Evolutionary conservation across 2,888 invertebrate genomes (phyloP).

Genomic region (Drosophila meridionalis): DNA sequence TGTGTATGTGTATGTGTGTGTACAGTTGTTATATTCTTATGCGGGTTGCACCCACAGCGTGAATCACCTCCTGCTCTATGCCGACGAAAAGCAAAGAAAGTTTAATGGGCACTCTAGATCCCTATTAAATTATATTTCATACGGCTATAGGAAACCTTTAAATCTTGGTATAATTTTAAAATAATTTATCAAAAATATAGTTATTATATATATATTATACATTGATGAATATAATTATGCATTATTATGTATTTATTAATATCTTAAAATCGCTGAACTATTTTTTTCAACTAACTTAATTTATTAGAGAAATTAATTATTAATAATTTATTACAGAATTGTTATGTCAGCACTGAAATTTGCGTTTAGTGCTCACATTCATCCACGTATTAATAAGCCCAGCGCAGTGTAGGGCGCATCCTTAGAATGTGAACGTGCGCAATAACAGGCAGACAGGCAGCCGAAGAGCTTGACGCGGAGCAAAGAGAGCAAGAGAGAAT

Average conservation of each 20-base stretch:
- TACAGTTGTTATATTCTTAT: not conserved
- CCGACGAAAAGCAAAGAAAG: not conserved
- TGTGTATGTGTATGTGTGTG: not conserved
- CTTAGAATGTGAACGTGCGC: constrained; percentile 61
- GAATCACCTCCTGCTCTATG: not conserved
- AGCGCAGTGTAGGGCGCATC: constrained; percentile 43
- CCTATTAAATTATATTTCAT: not conserved
- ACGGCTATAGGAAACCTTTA: not conserved
- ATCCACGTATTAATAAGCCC: constrained; percentile 11
- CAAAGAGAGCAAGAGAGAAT: constrained; percentile 16
- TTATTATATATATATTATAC: too few relatives aligned
- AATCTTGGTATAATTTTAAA: not conserved
- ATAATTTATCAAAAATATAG: too few relatives aligned
- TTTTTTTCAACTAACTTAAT: not conserved
- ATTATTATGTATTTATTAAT: too few relatives aligned
- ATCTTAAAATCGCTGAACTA: too few relatives aligned
- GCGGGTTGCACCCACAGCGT: too few relatives aligned
- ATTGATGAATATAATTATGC: too few relatives aligned
- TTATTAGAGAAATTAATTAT: not conserved
- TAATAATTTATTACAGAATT: not conserved
- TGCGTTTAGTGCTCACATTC: not conserved
- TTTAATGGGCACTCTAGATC: not conserved
- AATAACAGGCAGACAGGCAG: constrained; percentile 59
- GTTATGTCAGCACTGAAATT: not conserved
- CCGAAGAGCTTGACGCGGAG: constrained; percentile 38